A percentile compares a stretch with the other conserved stretches of the same genome.
phyloP scores from a whole-genome alignment of 2,113 vertebrate genomes.

The Rynchops niger region DNA sequence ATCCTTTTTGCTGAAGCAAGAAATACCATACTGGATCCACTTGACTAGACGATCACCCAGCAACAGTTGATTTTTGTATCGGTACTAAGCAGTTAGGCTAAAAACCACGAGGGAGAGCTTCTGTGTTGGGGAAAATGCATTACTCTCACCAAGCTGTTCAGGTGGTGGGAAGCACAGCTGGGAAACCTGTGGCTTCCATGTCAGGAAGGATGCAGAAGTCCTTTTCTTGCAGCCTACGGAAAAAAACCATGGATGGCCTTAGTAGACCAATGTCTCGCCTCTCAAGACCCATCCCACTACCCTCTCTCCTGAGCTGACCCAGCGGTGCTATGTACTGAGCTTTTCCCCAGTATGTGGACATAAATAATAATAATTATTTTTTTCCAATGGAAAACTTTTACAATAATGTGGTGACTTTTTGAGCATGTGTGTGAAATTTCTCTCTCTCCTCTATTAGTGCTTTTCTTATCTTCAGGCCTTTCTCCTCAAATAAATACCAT shows the following conservation, averaged over 20 bases:
- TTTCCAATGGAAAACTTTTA: background rate
- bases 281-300: background rate
- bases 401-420: background rate
- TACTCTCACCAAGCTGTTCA: background rate
- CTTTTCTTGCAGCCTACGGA: background rate
- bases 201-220: background rate
- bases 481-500: background rate
- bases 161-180: background rate
- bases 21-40: background rate
- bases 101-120: background rate
- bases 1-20: background rate
- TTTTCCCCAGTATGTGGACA: background rate
- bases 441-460: background rate
- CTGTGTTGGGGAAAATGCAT: background rate
- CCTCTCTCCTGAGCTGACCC: background rate
- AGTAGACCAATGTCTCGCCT: background rate
- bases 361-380: background rate
- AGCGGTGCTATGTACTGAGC: background rate
- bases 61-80: background rate
- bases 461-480: background rate
- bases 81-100: background rate
- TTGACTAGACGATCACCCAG: background rate
- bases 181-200: background rate
- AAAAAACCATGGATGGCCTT: fast-evolving
- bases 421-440: background rate